These are phyloP conservation scores for Phaethon lepturus DNA, from an alignment of 2,113 vertebrate genomes.

Conservation along the genomic window DNA sequence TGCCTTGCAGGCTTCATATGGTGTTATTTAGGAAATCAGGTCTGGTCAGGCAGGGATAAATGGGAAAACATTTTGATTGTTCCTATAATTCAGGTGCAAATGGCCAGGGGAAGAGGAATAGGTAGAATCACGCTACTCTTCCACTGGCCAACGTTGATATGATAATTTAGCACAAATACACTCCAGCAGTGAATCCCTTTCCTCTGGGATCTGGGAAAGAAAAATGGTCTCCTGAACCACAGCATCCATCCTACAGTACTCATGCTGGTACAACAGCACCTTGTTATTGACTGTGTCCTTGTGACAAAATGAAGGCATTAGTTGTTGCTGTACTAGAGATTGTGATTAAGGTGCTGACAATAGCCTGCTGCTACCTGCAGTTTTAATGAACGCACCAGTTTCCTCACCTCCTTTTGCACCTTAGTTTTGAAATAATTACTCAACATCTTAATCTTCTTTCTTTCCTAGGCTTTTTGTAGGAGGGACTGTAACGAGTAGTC, in stretches of 20 bases:
- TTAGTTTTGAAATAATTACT: neutral
- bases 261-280: neutral
- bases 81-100: neutral
- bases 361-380: neutral
- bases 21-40: neutral
- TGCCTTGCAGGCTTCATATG: neutral
- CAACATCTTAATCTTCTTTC: neutral
- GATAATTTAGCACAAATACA: neutral
- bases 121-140: neutral
- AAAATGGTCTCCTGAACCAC: neutral
- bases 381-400: neutral
- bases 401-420: neutral
- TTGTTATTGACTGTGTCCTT: neutral
- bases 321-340: neutral
- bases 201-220: neutral
- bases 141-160: fast-evolving
- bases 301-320: neutral
- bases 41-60: neutral
- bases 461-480: neutral
- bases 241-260: neutral
- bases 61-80: neutral
- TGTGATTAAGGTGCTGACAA: neutral
- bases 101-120: neutral
- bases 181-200: neutral
- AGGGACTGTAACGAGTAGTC: neutral